Conservation (phyloP, 1,140 invertebrate species). For the Homarus americanus region DNA sequence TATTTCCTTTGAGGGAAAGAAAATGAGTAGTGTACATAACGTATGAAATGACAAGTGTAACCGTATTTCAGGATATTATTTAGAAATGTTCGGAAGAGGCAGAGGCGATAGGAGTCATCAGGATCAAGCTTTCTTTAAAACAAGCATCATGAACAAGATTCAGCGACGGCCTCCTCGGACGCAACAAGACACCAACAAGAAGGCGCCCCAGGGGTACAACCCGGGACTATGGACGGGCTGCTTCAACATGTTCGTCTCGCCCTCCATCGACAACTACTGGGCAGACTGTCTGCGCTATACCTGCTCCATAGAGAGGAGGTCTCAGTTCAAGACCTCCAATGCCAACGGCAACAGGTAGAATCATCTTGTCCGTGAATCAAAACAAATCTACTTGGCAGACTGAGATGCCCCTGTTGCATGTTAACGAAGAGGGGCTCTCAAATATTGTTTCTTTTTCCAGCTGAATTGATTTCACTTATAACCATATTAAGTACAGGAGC, state of each 20-base stretch:
- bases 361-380: too few relatives aligned
- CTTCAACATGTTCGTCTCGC: constrained; percentile 53
- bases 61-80: neutral
- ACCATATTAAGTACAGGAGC: too few relatives aligned
- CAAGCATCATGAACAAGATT: constrained; percentile 54
- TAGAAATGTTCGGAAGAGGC: neutral
- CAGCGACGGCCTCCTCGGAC: constrained; percentile 14
- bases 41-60: neutral
- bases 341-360: constrained; percentile 41
- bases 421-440: too few relatives aligned
- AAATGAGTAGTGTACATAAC: neutral
- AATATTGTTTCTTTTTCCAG: too few relatives aligned
- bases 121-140: neutral
- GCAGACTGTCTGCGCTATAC: constrained; percentile 57
- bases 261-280: constrained; percentile 56
- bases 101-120: too few relatives aligned
- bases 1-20: neutral
- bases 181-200: neutral
- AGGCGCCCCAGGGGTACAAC: constrained; percentile 9
- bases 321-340: constrained; percentile 43
- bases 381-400: too few relatives aligned
- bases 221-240: constrained; percentile 34
- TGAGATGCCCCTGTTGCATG: too few relatives aligned
- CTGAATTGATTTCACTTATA: too few relatives aligned
- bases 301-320: constrained; percentile 55